Evolutionary conservation across 2,113 vertebrate genomes (phyloP).

Genomic region (Lepus europaeus): DNA sequence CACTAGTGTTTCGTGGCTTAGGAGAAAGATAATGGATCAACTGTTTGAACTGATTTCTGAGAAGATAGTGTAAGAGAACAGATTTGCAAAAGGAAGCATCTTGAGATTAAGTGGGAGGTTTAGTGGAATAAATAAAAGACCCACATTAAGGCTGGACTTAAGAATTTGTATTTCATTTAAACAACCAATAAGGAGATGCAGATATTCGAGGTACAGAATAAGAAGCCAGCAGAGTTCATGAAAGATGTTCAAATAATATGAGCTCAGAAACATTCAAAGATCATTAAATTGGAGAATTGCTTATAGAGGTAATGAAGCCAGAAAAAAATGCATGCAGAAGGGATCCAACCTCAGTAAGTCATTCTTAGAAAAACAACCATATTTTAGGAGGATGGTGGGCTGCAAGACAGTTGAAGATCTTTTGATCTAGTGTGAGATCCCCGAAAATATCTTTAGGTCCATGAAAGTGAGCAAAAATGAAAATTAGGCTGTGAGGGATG

Average conservation of each 20-base stretch:
- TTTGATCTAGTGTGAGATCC: background rate
- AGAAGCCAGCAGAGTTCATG: background rate
- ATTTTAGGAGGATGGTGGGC: background rate
- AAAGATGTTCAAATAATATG: background rate
- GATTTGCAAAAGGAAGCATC: background rate
- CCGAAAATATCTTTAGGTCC: background rate
- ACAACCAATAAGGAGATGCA: background rate
- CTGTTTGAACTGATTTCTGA: background rate
- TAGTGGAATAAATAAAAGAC: background rate
- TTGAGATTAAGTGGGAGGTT: conserved; percentile 40
- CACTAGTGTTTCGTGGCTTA: background rate
- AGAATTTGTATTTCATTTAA: background rate
- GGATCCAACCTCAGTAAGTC: background rate
- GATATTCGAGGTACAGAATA: background rate
- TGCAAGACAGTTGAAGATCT: background rate
- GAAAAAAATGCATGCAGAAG: background rate
- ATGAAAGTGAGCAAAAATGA: background rate
- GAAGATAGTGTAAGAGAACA: background rate
- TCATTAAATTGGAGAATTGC: background rate
- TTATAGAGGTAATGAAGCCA: background rate
- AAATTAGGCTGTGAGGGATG: background rate
- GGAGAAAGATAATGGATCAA: background rate
- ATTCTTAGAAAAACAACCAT: conserved; percentile 30
- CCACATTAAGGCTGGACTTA: background rate
- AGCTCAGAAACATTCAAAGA: background rate